A percentile compares a stretch with the other conserved stretches of the same genome.
phyloP scores from a whole-genome alignment of 35 echinoderm and acorn worm species.

The Chiridota heheva region DNA sequence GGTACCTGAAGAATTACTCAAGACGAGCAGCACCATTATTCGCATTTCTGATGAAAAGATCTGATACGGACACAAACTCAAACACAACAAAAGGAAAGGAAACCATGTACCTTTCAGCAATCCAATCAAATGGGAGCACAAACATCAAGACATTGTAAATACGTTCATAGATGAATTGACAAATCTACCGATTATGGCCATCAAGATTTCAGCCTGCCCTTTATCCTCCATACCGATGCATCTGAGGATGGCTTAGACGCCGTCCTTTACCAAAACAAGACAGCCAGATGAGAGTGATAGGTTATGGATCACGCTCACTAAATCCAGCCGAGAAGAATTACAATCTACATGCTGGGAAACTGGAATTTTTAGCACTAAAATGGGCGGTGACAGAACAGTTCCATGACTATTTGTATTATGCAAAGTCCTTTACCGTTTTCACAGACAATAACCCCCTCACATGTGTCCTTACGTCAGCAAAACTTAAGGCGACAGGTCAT shows the following conservation, averaged over 20 bases:
- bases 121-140: slow-evolving; percentile 16
- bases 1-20: slow-evolving; percentile 32
- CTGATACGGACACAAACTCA: not conserved
- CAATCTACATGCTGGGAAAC: slow-evolving; percentile 53
- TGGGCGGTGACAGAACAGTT: slow-evolving; percentile 44
- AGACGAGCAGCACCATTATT: slow-evolving; percentile 10
- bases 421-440: slow-evolving; percentile 22
- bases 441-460: slow-evolving; percentile 78
- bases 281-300: slow-evolving; percentile 33
- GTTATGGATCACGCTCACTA: slow-evolving; percentile 17
- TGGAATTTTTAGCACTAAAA: slow-evolving; percentile 47
- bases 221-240: slow-evolving; percentile 49
- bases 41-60: not conserved
- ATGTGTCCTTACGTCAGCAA: slow-evolving; percentile 53
- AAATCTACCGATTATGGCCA: slow-evolving; percentile 31
- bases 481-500: slow-evolving; percentile 50
- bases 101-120: not conserved
- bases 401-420: slow-evolving; percentile 34
- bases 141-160: slow-evolving; percentile 23
- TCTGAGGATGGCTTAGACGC: slow-evolving; percentile 26
- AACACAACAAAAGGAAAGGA: too few species aligned
- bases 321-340: slow-evolving; percentile 42
- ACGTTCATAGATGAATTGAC: slow-evolving; percentile 19
- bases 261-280: slow-evolving; percentile 53
- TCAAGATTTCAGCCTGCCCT: slow-evolving; percentile 31